Base-by-base conservation (phyloP, 2,113 vertebrate species). In the Marcusenius ussheri region DNA sequence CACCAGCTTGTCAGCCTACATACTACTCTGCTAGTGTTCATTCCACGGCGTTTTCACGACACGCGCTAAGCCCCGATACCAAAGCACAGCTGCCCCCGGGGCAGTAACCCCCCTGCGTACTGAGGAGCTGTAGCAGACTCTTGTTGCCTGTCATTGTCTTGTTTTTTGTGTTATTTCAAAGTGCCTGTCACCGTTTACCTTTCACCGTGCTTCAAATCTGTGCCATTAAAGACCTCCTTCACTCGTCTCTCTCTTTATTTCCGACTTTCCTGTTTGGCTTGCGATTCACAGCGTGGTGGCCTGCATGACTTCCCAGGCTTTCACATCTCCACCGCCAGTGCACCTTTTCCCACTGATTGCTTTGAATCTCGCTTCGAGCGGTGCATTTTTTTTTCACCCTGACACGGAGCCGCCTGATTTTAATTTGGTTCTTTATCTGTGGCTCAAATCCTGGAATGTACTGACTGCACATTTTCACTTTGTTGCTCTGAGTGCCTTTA, bases 181-280 rank as follows among this genome's bases (percentile, higher is more conserved):
- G 88, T 91, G 88, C 90, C 89, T 91, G 92, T 94, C 94, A 92
- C 92, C 93, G 94, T 93, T 94, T 93, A 92, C 94, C 93, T 95
- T 94, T 93, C 97, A 93, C 96, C 96, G 93, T 93, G 95, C 92
- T 91, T 91, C 93, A 95, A 94, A 93, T 93, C 95, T 94, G 90
- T 95, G 91, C 92, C 93, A 99, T 98, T 98, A 99, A 98, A 97
- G 94, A 91, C 92, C 91, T 93, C 93, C 93, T 91, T 96, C 94
- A n/a, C 85, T 92, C 95, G 93, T 93, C 93, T 91, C 56, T 84
- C 91, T 83, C 35, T 80, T 70, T 31, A 93, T 87, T n/a, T 2
- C 53, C 0, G 4, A 88, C 90, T 91, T 6, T 89, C 92, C 89
- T 85, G 90, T 93, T 90, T 90, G 89, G 35, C 1, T 1, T 31